Evolutionary conservation across 2,797 vertebrate genomes (phyloP), one percentile per base, ranked within the genome.

Genomic region (Karalla daura): DNA sequence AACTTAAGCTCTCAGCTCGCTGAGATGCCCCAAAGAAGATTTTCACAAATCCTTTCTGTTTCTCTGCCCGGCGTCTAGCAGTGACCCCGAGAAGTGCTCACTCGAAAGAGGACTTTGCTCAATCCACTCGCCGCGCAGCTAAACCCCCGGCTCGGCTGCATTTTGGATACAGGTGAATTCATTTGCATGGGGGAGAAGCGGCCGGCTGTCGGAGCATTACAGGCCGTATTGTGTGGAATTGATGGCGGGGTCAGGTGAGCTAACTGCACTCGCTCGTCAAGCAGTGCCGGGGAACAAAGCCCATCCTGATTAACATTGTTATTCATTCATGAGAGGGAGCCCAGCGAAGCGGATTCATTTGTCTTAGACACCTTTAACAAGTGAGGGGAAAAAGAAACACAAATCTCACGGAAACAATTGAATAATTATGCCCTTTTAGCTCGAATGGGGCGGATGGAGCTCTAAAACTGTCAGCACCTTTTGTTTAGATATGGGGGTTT

Each of bases 301-400:
- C 53, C 28, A 15, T 0, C 24, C 78, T 86, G 78, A 86, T 90
- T 86, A 87, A 82, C 77, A 68, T 65, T 86, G 83, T 86, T 89
- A 78, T 86, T 85, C 86, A 90, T 89, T 89, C 88, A 87, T 82
- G 80, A 81, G 82, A 63, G 51, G 70, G 50, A 73, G 70, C 76
- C 63, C 70, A 2, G 79, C 28, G 73, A 83, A 76, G 84, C 83
- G 47, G 54, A 74, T 62, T 74, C 76, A 67, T 86, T 89, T 86
- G 83, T 86, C 84, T 85, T 77, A 46, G 80, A 86, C 76, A 69
- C 73, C 75, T 86, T 84, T 81, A 85, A 80, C 87, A 81, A 85
- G 74, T 14, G 8, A 1, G 49, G 37, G 3, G 2, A 5, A 25
- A 46, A 55, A 59, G 40, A 43, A 39, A 56, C 51, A 77, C 58